Conservation (phyloP, 2,888 invertebrate species). For the Gymnoscelis rufifasciata region DNA sequence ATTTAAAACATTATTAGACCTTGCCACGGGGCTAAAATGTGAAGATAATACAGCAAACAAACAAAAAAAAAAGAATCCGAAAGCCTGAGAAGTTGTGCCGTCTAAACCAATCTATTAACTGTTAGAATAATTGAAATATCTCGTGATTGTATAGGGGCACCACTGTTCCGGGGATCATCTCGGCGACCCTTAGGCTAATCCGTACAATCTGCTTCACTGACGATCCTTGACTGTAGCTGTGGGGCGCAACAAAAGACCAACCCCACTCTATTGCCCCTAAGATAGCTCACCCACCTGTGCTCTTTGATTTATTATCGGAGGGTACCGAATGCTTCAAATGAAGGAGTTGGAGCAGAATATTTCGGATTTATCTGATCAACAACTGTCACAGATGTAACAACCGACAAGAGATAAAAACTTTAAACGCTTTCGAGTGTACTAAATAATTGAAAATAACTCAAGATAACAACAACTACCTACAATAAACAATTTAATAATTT, state of each 20-base stretch:
- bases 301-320: conserved; percentile 24
- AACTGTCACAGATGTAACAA: too few species aligned
- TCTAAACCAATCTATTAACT: too few species aligned
- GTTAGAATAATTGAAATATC: background rate
- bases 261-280: conserved; percentile 27
- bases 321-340: conserved; percentile 6
- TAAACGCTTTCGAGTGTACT: too few species aligned
- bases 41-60: too few species aligned
- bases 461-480: too few species aligned
- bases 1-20: too few species aligned
- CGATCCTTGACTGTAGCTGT: conserved; percentile 35
- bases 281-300: conserved; percentile 27
- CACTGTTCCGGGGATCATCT: conserved; percentile 12
- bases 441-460: too few species aligned
- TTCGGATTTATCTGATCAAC: background rate
- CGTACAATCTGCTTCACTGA: conserved; percentile 44
- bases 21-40: too few species aligned
- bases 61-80: too few species aligned
- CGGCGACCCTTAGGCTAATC: conserved; percentile 35
- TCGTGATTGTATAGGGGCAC: background rate
- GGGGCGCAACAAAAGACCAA: conserved; percentile 27
- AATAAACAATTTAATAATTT: too few species aligned
- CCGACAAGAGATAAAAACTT: too few species aligned
- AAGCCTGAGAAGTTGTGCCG: too few species aligned
- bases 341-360: conserved; percentile 3